phyloP scores from a whole-genome alignment of 2,113 vertebrate species.

The Cygnus buccinator region DNA sequence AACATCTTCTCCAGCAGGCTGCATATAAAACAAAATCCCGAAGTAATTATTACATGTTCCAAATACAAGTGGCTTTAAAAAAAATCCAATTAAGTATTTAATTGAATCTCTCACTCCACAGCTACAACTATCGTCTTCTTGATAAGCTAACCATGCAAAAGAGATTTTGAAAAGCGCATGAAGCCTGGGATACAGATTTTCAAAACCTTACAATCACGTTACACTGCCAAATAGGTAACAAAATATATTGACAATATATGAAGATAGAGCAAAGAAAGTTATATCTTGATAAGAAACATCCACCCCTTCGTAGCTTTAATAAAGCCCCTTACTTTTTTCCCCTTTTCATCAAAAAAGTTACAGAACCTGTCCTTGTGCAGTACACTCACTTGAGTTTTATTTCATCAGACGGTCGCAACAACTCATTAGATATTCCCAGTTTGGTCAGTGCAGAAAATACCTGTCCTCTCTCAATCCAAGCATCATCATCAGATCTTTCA shows the following conservation, averaged over 20 bases:
- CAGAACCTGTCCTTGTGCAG: not conserved
- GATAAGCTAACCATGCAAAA: not conserved
- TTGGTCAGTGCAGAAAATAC: slow-evolving; percentile 95
- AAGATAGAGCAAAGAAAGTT: not conserved
- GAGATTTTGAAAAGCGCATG: not conserved
- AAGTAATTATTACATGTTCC: slow-evolving; percentile 33
- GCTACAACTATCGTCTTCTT: not conserved
- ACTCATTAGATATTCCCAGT: slow-evolving; percentile 87
- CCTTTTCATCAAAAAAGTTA: not conserved
- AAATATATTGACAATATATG: not conserved
- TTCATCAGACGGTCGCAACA: slow-evolving; percentile 90
- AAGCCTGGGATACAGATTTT: not conserved
- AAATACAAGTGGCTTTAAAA: slow-evolving; percentile 1
- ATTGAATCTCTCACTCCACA: not conserved
- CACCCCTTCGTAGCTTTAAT: not conserved
- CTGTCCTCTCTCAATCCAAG: slow-evolving; percentile 94
- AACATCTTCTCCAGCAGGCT: slow-evolving; percentile 97
- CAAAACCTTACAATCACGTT: not conserved
- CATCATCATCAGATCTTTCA: slow-evolving; percentile 90
- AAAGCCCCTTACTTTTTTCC: not conserved
- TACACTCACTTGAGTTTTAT: slow-evolving; percentile 90
- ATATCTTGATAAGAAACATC: not conserved
- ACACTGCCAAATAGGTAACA: not conserved
- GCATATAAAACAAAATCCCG: slow-evolving; percentile 56
- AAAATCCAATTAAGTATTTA: slow-evolving; percentile 55